Conservation (phyloP, 1,140 invertebrate genomes). For the Anastatus disparis region DNA sequence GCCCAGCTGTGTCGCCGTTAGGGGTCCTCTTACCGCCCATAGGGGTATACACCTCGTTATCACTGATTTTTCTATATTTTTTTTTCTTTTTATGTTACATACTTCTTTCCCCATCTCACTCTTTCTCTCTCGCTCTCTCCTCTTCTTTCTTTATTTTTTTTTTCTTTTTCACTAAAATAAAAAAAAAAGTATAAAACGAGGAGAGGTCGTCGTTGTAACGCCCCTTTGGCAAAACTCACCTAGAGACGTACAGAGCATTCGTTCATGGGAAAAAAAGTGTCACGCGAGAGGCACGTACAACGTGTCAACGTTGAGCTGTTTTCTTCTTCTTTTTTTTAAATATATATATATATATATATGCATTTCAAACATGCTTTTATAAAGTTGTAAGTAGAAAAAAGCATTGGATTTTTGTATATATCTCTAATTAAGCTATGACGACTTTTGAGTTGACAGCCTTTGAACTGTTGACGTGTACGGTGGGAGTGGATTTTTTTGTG, state of each 20-base stretch:
- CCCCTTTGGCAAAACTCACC: constrained; percentile 34
- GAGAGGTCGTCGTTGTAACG: constrained; percentile 39
- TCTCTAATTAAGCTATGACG: constrained; percentile 13
- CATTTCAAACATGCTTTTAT: too few relatives aligned
- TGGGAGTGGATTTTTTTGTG: too few relatives aligned
- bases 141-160: not conserved
- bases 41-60: constrained; percentile 60
- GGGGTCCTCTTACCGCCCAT: constrained; percentile 53
- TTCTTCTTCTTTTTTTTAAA: not conserved
- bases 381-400: too few relatives aligned
- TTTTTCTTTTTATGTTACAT: too few relatives aligned
- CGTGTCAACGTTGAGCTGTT: not conserved
- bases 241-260: not conserved
- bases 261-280: constrained; percentile 44
- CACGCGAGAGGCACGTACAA: constrained; percentile 18
- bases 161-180: too few relatives aligned
- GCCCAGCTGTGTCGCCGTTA: constrained; percentile 50
- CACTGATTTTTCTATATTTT: constrained; percentile 52
- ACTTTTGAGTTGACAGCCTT: too few relatives aligned
- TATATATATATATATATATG: too few relatives aligned
- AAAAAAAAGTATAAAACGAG: not conserved
- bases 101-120: constrained; percentile 12
- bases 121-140: constrained; percentile 35
- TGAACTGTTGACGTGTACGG: too few relatives aligned
- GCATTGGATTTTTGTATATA: not conserved